Evolutionary conservation across 2,113 vertebrate genomes (phyloP).

Genomic region (Clarias gariepinus): DNA sequence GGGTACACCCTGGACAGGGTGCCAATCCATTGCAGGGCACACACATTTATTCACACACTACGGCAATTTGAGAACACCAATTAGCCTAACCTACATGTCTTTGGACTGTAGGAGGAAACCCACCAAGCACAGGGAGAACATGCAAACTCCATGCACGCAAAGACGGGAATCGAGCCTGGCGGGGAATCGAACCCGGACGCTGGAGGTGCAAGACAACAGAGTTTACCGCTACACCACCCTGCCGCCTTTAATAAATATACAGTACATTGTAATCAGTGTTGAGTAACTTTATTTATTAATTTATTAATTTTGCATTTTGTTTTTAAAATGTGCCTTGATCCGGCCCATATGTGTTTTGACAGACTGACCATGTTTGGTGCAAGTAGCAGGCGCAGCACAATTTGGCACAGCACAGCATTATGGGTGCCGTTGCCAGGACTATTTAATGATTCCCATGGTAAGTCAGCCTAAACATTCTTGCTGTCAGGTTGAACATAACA

Average conservation of each 20-base stretch:
- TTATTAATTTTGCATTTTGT: not conserved
- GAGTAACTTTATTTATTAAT: not conserved
- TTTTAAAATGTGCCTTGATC: not conserved
- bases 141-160: too few species aligned
- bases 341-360: not conserved
- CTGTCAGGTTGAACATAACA: not conserved
- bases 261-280: not conserved
- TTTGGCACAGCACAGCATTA: not conserved
- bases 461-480: not conserved
- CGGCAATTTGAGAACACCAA: too few species aligned
- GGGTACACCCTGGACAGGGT: too few species aligned
- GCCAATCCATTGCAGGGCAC: too few species aligned
- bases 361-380: not conserved
- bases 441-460: not conserved
- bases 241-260: not conserved
- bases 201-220: too few species aligned
- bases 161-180: too few species aligned
- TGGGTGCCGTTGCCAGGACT: not conserved
- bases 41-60: too few species aligned
- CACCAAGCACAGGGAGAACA: too few species aligned
- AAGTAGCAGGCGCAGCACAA: not conserved
- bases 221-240: too few species aligned
- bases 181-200: too few species aligned
- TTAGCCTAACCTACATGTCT: too few species aligned
- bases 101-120: too few species aligned